Evolutionary conservation across 2,797 vertebrate species (phyloP).

Genomic region (Fistularia commersonii): DNA sequence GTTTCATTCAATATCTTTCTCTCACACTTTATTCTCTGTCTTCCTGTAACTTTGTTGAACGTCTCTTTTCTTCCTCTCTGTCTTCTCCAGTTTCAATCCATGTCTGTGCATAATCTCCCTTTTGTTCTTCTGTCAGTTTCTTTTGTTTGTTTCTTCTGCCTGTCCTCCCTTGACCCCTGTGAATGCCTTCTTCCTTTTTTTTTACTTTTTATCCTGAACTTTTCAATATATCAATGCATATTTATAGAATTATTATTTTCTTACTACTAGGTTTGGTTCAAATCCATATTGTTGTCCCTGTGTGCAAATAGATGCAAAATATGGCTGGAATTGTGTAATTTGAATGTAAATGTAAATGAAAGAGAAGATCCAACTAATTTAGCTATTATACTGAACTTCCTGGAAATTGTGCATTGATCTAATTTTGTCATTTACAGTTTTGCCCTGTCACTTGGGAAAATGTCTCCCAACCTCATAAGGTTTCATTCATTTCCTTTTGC

Average conservation of each 20-base stretch:
- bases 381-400: too few species aligned
- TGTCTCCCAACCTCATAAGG: too few species aligned
- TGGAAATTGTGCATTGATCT: too few species aligned
- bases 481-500: constrained; percentile 7
- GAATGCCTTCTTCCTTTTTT: constrained; percentile 14
- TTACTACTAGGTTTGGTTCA: too few species aligned
- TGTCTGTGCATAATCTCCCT: constrained; percentile 55
- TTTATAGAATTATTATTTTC: background rate
- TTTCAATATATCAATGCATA: constrained; percentile 1
- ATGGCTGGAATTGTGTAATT: background rate
- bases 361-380: background rate
- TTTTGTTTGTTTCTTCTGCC: constrained; percentile 43
- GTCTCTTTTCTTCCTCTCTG: constrained; percentile 34
- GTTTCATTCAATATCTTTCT: constrained; percentile 57
- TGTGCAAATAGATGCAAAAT: background rate
- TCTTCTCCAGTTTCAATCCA: constrained; percentile 54
- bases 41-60: constrained; percentile 56
- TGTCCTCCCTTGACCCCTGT: constrained; percentile 44
- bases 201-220: constrained; percentile 22
- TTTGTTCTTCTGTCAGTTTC: constrained; percentile 53
- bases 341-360: background rate
- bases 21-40: constrained; percentile 46
- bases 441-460: too few species aligned
- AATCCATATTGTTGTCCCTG: too few species aligned
- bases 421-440: too few species aligned